Evolutionary conservation across 2,888 invertebrate species (phyloP), one percentile per base, ranked within the genome.

Genomic region (Sussaba pulchella): DNA sequence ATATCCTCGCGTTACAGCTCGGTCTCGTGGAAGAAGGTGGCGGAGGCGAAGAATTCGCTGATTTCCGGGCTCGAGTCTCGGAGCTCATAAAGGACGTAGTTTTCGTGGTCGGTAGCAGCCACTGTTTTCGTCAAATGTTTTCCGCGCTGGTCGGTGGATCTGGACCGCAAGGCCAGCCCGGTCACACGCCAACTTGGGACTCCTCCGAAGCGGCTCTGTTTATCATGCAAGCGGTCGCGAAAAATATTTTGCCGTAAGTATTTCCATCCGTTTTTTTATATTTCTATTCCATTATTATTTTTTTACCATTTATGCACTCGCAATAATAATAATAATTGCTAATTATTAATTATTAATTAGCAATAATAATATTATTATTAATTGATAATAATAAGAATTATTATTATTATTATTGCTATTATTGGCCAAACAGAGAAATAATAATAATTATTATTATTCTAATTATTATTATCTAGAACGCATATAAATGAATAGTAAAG

Each of bases 1-100:
- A 14, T 8, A 1, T 50, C 21, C 17, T 50, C 19, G 24, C n/a
- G 24, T 74, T 80, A 31, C 52, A 91, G 91, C 83, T 92, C 71
- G 92, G 92, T 57, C 84, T 92, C 12, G 89, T 91, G 1, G 92
- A 92, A 80, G 91, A 92, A 80, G 91, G 89, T 1, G 94, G 94
- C 79, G 94, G 94, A 24, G 93, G 93, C 0, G 94, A 94, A 83
- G 95, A 97, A 93, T 94, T 98, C 94, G 94, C 94, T 75, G 96
- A 96, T 85, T 97, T 97, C 92, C 95, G 99, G 82, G 93, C 94
- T 85, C 96, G 98, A 90, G 98, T 98, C 17, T 96, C 97, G 36
- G 99, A 99, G 90, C 93, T 99, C 75, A 97, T 99, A 82, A 98
- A 98, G 91, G 99, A 99, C 91, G 97, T 99, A 57, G 97, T 98